Conservation (phyloP, 2,888 invertebrate genomes). For the Tineola bisselliella region DNA sequence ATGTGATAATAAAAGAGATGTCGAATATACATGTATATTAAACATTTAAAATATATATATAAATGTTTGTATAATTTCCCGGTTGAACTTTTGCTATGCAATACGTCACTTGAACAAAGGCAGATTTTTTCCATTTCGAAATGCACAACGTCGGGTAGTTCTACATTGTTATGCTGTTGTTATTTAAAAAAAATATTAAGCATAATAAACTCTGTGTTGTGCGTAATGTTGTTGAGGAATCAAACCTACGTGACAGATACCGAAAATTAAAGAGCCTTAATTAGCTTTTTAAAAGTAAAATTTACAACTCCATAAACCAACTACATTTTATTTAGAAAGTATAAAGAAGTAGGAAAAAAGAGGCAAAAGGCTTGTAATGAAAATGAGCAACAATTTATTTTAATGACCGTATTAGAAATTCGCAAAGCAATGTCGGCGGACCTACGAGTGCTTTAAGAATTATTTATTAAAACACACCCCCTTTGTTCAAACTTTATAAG, state of each 20-base stretch:
- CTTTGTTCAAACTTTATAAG: background rate
- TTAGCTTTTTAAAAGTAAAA: background rate
- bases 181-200: background rate
- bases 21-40: background rate
- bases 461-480: conserved; percentile 1
- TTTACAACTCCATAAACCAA: background rate
- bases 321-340: background rate
- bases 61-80: background rate
- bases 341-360: background rate
- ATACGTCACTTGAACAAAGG: background rate
- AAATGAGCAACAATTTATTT: background rate
- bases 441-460: background rate
- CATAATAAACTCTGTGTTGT: no score
- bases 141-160: background rate
- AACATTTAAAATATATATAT: background rate
- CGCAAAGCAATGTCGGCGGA: conserved; percentile 3
- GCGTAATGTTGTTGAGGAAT: no score
- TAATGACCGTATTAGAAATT: conserved; percentile 1
- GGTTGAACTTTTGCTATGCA: background rate
- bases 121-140: background rate
- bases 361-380: background rate
- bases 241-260: no score
- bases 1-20: no score
- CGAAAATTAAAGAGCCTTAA: no score
- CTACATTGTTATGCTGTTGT: background rate